These are phyloP conservation scores for Cottoperca gobio DNA, from an alignment of 2,797 vertebrate species.

Conservation along the genomic window DNA sequence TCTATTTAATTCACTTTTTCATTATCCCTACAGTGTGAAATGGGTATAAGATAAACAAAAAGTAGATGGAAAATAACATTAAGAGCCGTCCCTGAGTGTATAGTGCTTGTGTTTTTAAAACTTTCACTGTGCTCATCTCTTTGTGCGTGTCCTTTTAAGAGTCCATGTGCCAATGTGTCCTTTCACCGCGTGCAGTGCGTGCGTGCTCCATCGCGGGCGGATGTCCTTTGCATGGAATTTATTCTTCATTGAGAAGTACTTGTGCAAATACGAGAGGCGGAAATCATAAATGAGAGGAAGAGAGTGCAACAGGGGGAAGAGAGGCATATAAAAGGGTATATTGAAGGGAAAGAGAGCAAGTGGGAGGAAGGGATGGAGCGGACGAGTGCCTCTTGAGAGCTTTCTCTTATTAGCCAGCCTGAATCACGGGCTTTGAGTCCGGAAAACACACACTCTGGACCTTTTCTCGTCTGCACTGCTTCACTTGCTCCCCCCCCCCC, in stretches of 20 bases:
- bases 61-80: slow-evolving; percentile 1
- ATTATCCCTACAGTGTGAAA: not conserved
- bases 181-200: slow-evolving; percentile 32
- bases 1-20: not conserved
- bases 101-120: slow-evolving; percentile 11
- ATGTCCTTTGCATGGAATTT: slow-evolving; percentile 78
- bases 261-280: slow-evolving; percentile 79
- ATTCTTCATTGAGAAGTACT: slow-evolving; percentile 82
- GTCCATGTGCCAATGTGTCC: slow-evolving; percentile 56
- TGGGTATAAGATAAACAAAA: not conserved
- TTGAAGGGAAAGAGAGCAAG: slow-evolving; percentile 63
- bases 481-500: slow-evolving; percentile 18
- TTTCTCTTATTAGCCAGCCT: slow-evolving; percentile 79
- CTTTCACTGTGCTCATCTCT: not conserved
- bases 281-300: slow-evolving; percentile 77
- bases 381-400: slow-evolving; percentile 80
- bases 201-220: slow-evolving; percentile 51
- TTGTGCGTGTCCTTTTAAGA: slow-evolving; percentile 46
- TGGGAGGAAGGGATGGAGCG: slow-evolving; percentile 67
- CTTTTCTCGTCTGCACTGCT: slow-evolving; percentile 52
- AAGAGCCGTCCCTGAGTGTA: not conserved
- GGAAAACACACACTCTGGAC: slow-evolving; percentile 68
- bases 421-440: slow-evolving; percentile 71
- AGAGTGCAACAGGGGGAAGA: slow-evolving; percentile 60
- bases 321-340: slow-evolving; percentile 69